A percentile compares a stretch with the other conserved stretches of the same genome.
phyloP scores from a whole-genome alignment of 1,140 invertebrate species.

The Pseudomyrmex gracilis region DNA sequence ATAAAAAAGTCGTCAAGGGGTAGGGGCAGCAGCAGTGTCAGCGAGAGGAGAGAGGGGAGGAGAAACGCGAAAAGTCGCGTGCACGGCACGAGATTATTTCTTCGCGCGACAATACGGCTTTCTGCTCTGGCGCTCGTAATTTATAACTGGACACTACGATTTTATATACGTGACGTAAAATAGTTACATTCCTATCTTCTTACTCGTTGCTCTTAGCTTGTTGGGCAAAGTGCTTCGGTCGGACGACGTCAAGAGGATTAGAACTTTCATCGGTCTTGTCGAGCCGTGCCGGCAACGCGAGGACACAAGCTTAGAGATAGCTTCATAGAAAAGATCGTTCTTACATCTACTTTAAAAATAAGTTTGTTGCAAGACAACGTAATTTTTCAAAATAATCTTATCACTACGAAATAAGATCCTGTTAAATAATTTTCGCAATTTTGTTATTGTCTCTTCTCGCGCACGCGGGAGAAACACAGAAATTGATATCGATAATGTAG shows the following conservation, averaged over 20 bases:
- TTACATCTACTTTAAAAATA: slow-evolving; percentile 57
- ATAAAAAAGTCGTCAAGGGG: slow-evolving; percentile 32
- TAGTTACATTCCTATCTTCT: slow-evolving; percentile 58
- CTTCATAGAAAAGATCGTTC: slow-evolving; percentile 44
- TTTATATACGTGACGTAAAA: slow-evolving; percentile 62
- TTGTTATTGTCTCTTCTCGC: slow-evolving; percentile 9
- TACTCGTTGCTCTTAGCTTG: slow-evolving; percentile 54
- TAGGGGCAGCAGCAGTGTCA: too few species aligned
- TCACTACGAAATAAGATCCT: slow-evolving; percentile 39
- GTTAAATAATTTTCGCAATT: slow-evolving; percentile 53
- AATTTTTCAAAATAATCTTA: slow-evolving; percentile 57
- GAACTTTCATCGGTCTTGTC: slow-evolving; percentile 72
- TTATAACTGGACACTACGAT: slow-evolving; percentile 56
- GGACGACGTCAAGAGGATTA: slow-evolving; percentile 70
- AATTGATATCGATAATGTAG: slow-evolving; percentile 16
- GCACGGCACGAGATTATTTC: slow-evolving; percentile 49
- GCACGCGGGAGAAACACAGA: neutral
- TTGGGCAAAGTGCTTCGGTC: slow-evolving; percentile 65
- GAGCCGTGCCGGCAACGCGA: slow-evolving; percentile 34
- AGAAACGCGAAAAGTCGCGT: slow-evolving; percentile 36
- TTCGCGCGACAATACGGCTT: slow-evolving; percentile 26
- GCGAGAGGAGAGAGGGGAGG: neutral
- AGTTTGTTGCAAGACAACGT: slow-evolving; percentile 39
- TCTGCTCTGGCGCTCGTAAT: slow-evolving; percentile 34
- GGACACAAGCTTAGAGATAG: slow-evolving; percentile 39